These are phyloP conservation scores for Cephus sareptanus DNA, from an alignment of 2,888 invertebrate species.

Conservation along the genomic window DNA sequence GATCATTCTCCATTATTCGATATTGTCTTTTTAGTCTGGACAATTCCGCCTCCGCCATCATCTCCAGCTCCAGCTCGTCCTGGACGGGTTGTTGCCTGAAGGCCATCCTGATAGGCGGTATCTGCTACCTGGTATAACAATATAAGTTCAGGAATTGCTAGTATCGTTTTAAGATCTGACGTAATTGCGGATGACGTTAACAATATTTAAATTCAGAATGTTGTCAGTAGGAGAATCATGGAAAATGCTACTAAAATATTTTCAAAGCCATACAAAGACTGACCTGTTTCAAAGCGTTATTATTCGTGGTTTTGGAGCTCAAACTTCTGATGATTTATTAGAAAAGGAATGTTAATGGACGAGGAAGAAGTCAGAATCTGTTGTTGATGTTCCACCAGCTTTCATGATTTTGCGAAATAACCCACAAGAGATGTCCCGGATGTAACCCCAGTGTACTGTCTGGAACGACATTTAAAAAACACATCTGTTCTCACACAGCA, in stretches of 20 bases:
- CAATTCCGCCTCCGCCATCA: slow-evolving; percentile 83
- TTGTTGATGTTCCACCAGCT: neutral
- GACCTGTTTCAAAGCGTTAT: neutral
- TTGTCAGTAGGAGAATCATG: neutral
- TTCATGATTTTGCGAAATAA: neutral
- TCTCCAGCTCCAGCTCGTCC: slow-evolving; percentile 80
- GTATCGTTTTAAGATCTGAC: neutral
- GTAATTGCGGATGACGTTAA: neutral
- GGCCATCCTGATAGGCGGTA: slow-evolving; percentile 46
- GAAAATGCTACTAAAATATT: neutral
- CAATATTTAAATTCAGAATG: neutral
- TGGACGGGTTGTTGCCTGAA: slow-evolving; percentile 60
- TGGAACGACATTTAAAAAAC: slow-evolving; percentile 24
- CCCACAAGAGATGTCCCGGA: neutral
- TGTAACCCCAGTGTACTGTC: neutral
- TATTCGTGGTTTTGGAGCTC: neutral
- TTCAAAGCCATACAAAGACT: neutral
- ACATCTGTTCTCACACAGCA: slow-evolving; percentile 40
- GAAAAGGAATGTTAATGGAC: neutral
- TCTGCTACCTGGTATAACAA: neutral
- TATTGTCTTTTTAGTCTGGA: slow-evolving; percentile 83
- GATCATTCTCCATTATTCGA: slow-evolving; percentile 85
- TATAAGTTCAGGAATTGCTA: neutral
- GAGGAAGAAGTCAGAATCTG: neutral
- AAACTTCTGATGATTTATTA: neutral